Evolutionary conservation across 1,140 invertebrate species (phyloP).

Genomic region (Listronotus bonariensis): DNA sequence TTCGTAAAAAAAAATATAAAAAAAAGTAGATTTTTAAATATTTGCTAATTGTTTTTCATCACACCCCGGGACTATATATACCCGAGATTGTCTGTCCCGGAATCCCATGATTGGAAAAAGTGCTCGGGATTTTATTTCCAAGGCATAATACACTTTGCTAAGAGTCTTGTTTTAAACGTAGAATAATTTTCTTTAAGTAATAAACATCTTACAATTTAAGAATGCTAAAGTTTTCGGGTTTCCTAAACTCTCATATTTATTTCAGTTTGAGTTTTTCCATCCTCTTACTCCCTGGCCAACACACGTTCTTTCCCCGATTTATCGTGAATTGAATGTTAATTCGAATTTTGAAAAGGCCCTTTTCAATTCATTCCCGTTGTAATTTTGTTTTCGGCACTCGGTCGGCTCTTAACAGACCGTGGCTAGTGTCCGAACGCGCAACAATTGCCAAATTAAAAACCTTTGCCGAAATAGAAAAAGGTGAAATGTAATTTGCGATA

Average conservation of each 20-base stretch:
- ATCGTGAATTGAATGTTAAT: slow-evolving; percentile 16
- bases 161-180: no score
- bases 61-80: no score
- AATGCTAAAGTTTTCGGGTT: not conserved
- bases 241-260: slow-evolving; percentile 18
- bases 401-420: slow-evolving; percentile 4
- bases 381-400: slow-evolving; percentile 11
- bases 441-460: slow-evolving; percentile 1
- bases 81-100: no score
- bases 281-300: not conserved
- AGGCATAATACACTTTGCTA: no score
- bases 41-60: no score
- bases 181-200: no score
- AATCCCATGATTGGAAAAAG: no score
- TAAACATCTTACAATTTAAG: not conserved
- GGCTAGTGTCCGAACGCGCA: not conserved
- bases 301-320: slow-evolving; percentile 15
- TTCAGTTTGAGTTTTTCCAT: slow-evolving; percentile 11
- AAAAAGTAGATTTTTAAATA: no score
- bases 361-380: slow-evolving; percentile 17
- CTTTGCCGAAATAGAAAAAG: not conserved
- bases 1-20: no score
- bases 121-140: no score
- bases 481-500: not conserved
- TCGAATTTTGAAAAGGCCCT: slow-evolving; percentile 15